phyloP scores from a whole-genome alignment of 2,113 vertebrate species.

The Phodopus roborovskii region DNA sequence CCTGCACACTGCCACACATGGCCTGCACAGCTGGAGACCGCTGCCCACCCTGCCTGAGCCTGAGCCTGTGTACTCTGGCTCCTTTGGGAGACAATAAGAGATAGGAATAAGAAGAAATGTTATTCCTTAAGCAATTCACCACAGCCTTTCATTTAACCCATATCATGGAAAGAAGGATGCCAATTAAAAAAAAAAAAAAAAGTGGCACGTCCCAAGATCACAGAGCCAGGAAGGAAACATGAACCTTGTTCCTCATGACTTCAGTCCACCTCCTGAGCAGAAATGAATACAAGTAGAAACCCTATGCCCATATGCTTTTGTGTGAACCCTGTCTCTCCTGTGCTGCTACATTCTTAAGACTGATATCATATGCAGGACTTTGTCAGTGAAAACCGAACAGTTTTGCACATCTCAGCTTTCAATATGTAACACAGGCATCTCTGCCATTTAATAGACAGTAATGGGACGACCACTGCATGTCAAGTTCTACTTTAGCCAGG shows the following conservation, averaged over 20 bases:
- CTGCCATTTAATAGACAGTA: neutral
- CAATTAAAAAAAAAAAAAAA: neutral
- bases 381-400: neutral
- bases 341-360: neutral
- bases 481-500: neutral
- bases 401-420: neutral
- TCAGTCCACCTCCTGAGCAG: neutral
- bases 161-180: neutral
- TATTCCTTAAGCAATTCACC: neutral
- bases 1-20: neutral
- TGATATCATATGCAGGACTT: neutral
- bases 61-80: neutral
- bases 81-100: neutral
- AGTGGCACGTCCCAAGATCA: neutral
- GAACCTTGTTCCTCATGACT: neutral
- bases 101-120: neutral
- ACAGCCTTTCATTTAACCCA: neutral
- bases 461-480: neutral
- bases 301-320: neutral
- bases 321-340: neutral
- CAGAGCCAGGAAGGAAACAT: neutral
- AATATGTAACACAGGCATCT: neutral
- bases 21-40: neutral
- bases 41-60: neutral
- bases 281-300: neutral